Conservation (phyloP, 2,113 vertebrate genomes). For the Patagioenas fasciata region DNA sequence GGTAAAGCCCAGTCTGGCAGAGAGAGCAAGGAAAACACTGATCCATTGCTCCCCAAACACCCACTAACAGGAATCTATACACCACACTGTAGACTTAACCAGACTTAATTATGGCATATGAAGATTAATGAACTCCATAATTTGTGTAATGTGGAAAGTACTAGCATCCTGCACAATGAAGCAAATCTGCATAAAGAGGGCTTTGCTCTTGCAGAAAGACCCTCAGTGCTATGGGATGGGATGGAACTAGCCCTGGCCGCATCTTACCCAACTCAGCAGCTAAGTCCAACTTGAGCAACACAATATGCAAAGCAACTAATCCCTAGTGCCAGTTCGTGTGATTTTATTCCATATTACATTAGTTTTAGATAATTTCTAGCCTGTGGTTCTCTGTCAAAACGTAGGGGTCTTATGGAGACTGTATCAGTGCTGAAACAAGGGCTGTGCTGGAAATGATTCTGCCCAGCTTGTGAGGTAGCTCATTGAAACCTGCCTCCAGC, state of each 20-base stretch:
- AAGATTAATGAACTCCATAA: slow-evolving; percentile 6
- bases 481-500: neutral
- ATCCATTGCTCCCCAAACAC: neutral
- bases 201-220: neutral
- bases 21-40: neutral
- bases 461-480: neutral
- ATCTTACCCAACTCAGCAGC: neutral
- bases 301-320: neutral
- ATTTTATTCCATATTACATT: neutral
- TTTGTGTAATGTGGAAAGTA: neutral
- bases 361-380: neutral
- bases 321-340: neutral
- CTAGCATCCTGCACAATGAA: neutral
- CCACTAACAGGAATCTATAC: neutral
- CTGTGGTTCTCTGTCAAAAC: neutral
- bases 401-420: neutral
- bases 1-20: neutral
- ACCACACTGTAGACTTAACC: neutral
- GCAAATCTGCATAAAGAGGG: neutral
- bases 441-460: neutral
- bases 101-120: neutral
- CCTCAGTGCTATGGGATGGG: neutral
- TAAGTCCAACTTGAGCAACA: neutral
- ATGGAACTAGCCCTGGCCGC: neutral
- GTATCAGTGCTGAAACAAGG: neutral